phyloP scores from a whole-genome alignment of 2,888 invertebrate genomes.

The Nymphalis polychloros region DNA sequence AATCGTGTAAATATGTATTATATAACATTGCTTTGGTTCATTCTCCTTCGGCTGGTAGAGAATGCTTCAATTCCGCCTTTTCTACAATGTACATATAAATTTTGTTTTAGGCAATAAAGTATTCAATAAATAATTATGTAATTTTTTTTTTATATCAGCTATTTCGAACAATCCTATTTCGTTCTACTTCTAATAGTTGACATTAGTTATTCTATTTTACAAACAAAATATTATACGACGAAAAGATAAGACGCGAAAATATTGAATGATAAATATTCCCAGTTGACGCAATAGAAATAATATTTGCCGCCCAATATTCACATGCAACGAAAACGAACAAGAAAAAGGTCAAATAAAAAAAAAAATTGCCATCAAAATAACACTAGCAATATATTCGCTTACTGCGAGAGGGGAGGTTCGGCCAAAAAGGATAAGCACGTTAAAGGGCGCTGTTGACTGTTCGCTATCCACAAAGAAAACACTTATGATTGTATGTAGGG shows the following conservation, averaged over 20 bases:
- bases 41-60: too few species aligned
- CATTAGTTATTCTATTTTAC: background rate
- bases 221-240: slow-evolving; percentile 1
- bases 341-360: slow-evolving; percentile 34
- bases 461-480: slow-evolving; percentile 79
- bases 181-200: background rate
- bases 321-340: slow-evolving; percentile 34
- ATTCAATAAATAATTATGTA: too few species aligned
- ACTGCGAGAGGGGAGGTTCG: slow-evolving; percentile 56
- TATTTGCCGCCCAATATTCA: slow-evolving; percentile 38
- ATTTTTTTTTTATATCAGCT: too few species aligned
- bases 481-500: slow-evolving; percentile 70
- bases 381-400: slow-evolving; percentile 52
- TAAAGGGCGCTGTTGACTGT: slow-evolving; percentile 70
- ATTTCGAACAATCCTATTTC: too few species aligned
- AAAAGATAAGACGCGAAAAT: background rate
- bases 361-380: slow-evolving; percentile 53
- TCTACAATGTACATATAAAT: too few species aligned
- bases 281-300: slow-evolving; percentile 29
- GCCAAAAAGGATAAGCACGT: slow-evolving; percentile 76
- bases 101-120: too few species aligned
- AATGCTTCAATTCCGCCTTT: too few species aligned
- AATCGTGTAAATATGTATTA: too few species aligned
- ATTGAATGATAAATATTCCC: slow-evolving; percentile 21
- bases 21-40: too few species aligned